phyloP scores from a whole-genome alignment of 2,113 vertebrate genomes.

The Heliornis fulica region DNA sequence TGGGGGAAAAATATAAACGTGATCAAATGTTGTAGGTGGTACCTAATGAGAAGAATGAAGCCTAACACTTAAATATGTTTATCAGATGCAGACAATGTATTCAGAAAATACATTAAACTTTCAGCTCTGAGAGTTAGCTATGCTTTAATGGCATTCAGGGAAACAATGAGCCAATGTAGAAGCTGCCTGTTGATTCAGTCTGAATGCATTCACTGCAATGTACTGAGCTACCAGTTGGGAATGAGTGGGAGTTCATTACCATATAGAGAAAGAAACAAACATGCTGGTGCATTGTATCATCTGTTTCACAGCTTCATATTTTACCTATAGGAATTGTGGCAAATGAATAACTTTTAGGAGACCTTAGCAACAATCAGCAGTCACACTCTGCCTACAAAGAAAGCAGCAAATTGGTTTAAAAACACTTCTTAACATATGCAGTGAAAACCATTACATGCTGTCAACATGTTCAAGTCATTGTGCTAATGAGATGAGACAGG shows the following conservation, averaged over 20 bases:
- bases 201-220: not conserved
- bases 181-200: not conserved
- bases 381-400: slow-evolving; percentile 34
- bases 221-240: not conserved
- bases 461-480: slow-evolving; percentile 16
- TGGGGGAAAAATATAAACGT: fast-evolving
- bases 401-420: slow-evolving; percentile 63
- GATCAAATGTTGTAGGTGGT: not conserved
- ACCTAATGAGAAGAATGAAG: not conserved
- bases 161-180: not conserved
- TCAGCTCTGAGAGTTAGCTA: not conserved
- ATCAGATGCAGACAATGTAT: not conserved
- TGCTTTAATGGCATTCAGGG: not conserved
- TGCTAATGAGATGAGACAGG: slow-evolving; percentile 58
- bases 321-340: not conserved
- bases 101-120: not conserved
- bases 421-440: not conserved
- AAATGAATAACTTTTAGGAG: not conserved
- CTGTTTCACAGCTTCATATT: not conserved
- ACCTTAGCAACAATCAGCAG: slow-evolving; percentile 29
- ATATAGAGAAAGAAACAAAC: not conserved
- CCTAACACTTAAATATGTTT: not conserved
- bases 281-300: not conserved
- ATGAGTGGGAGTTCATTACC: not conserved
- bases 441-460: slow-evolving; percentile 15